A percentile compares a stretch with the other conserved stretches of the same genome.
phyloP scores from a whole-genome alignment of 1,140 invertebrate genomes.

The Sarcophaga peregrina region DNA sequence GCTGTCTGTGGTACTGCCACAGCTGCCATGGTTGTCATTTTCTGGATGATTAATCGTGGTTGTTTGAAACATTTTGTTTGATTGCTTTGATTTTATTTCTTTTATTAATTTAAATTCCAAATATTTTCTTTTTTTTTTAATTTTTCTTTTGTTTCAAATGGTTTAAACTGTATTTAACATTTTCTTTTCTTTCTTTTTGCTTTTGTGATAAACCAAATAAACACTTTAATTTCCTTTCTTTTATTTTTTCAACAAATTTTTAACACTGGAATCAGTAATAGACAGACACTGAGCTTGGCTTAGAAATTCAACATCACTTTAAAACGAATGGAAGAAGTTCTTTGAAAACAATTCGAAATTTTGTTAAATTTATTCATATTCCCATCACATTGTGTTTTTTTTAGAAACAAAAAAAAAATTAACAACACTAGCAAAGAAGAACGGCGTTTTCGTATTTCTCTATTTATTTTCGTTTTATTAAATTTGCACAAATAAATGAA shows the following conservation, averaged over 20 bases:
- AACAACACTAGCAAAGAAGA: background rate
- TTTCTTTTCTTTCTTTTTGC: background rate
- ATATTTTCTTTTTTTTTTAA: background rate
- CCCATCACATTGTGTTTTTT: background rate
- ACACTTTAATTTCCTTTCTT: too few species aligned
- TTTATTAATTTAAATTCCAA: background rate
- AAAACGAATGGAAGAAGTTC: background rate
- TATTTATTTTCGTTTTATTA: background rate
- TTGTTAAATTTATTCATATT: constrained; percentile 32
- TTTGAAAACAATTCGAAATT: background rate
- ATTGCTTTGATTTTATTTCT: constrained; percentile 17
- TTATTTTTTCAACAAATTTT: too few species aligned
- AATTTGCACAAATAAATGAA: background rate
- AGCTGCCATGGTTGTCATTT: background rate
- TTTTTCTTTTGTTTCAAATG: background rate
- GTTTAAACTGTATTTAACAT: background rate
- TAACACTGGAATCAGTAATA: too few species aligned
- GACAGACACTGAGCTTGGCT: background rate
- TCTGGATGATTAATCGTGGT: too few species aligned
- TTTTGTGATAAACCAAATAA: background rate
- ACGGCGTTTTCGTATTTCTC: constrained; percentile 27
- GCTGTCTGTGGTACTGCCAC: background rate
- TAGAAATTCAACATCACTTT: background rate
- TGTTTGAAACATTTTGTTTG: constrained; percentile 40
- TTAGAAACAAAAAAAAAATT: too few species aligned